These are phyloP conservation scores for Eriocheir sinensis DNA, from an alignment of 1,140 invertebrate species.

Conservation along the genomic window DNA sequence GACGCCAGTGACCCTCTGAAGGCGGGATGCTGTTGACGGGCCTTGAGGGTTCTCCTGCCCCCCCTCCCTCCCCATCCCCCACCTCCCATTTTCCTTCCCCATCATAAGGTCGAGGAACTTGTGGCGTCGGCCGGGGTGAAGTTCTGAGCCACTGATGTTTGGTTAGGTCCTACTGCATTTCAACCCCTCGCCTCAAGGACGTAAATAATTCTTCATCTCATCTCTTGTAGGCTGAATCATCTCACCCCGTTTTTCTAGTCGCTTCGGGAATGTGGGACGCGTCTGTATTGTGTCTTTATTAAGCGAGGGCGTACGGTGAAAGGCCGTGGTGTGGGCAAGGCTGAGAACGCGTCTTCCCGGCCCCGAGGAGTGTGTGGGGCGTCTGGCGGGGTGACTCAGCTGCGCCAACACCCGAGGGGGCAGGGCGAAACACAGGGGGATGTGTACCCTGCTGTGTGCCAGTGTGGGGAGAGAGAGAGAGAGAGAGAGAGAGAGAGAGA, in stretches of 20 bases:
- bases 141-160: neutral
- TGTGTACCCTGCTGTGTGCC: neutral
- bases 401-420: conserved; percentile 6
- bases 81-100: neutral
- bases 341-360: neutral
- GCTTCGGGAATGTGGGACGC: neutral
- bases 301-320: neutral
- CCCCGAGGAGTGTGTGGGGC: neutral
- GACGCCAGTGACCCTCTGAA: neutral
- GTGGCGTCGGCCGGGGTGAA: neutral
- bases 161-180: neutral
- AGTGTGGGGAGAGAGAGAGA: neutral
- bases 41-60: neutral
- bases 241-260: too few species aligned
- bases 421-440: neutral
- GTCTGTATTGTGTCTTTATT: neutral
- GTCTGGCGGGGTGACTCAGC: neutral
- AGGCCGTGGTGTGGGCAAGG: neutral
- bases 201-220: neutral
- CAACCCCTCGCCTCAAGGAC: neutral
- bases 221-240: too few species aligned
- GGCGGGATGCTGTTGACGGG: neutral
- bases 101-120: neutral
- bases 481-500: neutral
- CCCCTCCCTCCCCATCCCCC: neutral